Conservation (phyloP, 2,113 vertebrate genomes). For the Geococcyx californianus region DNA sequence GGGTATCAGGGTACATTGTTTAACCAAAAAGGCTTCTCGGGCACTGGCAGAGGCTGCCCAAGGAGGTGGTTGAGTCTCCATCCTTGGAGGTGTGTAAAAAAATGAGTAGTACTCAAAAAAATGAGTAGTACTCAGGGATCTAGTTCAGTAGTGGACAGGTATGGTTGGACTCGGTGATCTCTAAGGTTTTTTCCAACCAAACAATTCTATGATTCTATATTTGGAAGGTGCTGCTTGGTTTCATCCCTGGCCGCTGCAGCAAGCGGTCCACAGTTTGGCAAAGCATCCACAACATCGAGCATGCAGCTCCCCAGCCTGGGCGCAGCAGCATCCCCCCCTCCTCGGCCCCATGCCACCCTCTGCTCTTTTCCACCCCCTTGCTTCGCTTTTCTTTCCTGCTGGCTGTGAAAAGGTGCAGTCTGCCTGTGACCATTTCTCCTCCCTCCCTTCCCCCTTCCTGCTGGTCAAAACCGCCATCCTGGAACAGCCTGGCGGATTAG, state of each 20-base stretch:
- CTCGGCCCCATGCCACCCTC: background rate
- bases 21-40: too few relatives aligned
- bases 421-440: constrained; percentile 37
- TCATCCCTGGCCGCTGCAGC: background rate
- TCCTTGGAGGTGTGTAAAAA: too few relatives aligned
- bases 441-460: constrained; percentile 63
- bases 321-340: background rate
- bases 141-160: too few relatives aligned
- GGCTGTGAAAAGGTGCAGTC: constrained; percentile 64
- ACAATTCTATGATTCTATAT: background rate
- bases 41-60: too few relatives aligned
- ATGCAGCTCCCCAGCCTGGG: background rate
- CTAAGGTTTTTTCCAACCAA: too few relatives aligned
- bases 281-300: background rate
- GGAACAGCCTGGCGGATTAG: constrained; percentile 63
- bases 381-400: constrained; percentile 22
- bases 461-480: constrained; percentile 67
- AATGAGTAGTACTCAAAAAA: too few relatives aligned
- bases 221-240: constrained; percentile 2
- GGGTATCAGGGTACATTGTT: too few relatives aligned
- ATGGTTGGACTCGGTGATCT: too few relatives aligned
- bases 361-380: background rate
- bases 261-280: background rate
- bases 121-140: too few relatives aligned
- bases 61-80: too few relatives aligned